phyloP scores from a whole-genome alignment of 2,797 vertebrate genomes.

The Rhincodon typus region DNA sequence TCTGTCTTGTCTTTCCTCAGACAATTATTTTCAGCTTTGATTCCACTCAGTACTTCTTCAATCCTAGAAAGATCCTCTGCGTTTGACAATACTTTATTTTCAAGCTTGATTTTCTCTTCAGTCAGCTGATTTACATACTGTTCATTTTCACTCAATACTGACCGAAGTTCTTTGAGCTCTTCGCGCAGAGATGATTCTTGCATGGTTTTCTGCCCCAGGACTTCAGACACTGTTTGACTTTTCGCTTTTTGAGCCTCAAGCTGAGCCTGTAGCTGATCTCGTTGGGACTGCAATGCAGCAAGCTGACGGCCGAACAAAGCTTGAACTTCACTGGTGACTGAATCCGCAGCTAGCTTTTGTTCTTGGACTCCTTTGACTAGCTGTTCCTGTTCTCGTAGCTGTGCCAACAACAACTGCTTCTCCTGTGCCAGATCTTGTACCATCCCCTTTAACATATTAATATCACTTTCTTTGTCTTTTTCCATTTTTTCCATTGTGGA shows the following conservation, averaged over 20 bases:
- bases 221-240: constrained; percentile 47
- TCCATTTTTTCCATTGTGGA: constrained; percentile 31
- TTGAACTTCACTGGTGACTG: constrained; percentile 48
- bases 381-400: constrained; percentile 55
- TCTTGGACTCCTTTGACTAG: constrained; percentile 55
- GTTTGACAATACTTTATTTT: constrained; percentile 52
- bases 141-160: constrained; percentile 53
- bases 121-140: constrained; percentile 47
- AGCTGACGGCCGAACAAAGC: constrained; percentile 51
- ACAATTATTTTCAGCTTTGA: constrained; percentile 50
- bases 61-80: constrained; percentile 52
- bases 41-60: constrained; percentile 54
- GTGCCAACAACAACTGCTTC: constrained; percentile 48
- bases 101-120: constrained; percentile 57
- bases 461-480: constrained; percentile 40
- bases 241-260: constrained; percentile 53
- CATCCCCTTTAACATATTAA: constrained; percentile 45
- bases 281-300: constrained; percentile 51
- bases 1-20: constrained; percentile 54
- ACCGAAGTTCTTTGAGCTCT: constrained; percentile 51
- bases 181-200: constrained; percentile 50
- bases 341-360: constrained; percentile 51
- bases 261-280: constrained; percentile 52
- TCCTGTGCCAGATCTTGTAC: constrained; percentile 52
- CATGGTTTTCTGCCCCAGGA: constrained; percentile 52